Conservation (phyloP, 2,113 vertebrate species). For the Plecotus auritus region DNA sequence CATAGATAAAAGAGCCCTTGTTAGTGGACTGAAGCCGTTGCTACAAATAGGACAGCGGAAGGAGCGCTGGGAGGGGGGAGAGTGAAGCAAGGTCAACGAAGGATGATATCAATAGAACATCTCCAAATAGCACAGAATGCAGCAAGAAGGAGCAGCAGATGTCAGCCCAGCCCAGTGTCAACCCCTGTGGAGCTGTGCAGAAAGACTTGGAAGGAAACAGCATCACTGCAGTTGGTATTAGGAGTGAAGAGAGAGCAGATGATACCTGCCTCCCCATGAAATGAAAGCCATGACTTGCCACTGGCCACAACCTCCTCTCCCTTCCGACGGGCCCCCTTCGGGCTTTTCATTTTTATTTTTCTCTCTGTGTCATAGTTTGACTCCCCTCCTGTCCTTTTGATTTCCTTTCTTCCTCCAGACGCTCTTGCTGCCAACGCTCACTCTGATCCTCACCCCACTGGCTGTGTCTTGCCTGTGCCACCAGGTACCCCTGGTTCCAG, state of each 20-base stretch:
- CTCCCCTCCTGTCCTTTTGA: conserved; percentile 16
- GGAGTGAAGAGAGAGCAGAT: conserved; percentile 48
- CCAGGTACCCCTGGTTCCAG: conserved; percentile 67
- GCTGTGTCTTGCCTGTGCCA: conserved; percentile 54
- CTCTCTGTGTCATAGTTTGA: conserved; percentile 20
- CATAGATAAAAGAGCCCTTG: conserved; percentile 64
- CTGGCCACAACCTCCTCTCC: neutral
- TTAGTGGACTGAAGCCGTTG: conserved; percentile 57
- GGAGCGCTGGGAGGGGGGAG: conserved; percentile 53
- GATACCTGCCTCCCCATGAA: conserved; percentile 58
- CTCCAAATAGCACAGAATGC: conserved; percentile 71
- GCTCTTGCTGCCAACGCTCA: conserved; percentile 56
- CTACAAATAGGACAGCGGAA: conserved; percentile 73
- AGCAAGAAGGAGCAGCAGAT: conserved; percentile 75
- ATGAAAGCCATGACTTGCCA: conserved; percentile 11
- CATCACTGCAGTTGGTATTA: conserved; percentile 60
- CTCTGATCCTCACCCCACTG: conserved; percentile 42
- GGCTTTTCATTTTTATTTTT: neutral
- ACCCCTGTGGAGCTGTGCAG: conserved; percentile 61
- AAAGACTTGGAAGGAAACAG: conserved; percentile 73
- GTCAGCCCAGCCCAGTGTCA: conserved; percentile 72
- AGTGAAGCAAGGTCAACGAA: conserved; percentile 71
- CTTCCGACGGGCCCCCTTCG: conserved; percentile 14
- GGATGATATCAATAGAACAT: conserved; percentile 75
- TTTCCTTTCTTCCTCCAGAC: conserved; percentile 47